Base-by-base conservation (phyloP, 2,888 invertebrate species). In the Sarcophaga subvicina region DNA sequence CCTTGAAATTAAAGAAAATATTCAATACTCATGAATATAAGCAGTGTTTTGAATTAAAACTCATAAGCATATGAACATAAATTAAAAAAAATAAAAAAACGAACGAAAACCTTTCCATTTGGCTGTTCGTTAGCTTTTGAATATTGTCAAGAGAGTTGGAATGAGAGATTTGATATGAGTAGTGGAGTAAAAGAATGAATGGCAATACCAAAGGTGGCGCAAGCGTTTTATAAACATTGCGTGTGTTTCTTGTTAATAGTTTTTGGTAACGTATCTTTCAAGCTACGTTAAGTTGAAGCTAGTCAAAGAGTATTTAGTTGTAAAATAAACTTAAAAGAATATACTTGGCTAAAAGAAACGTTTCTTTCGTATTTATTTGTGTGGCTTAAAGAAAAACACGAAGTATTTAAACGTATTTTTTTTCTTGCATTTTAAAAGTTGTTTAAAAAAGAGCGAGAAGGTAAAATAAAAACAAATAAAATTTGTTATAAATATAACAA, bases 1-100 rank as follows among this genome's bases (percentile, higher is more conserved):
- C 87, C 84, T 87, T 87, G 84, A 87, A 87, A 87, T 71, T 45
- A 69, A 86, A 71, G 72, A 83, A 66, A 78, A 78, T 37, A 75
- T 62, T 47, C 45, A 66, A 70, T 72, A 67, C 27, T 54, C 12
- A 14, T 54, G 54, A 54, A 54, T 54, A 54, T 5, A 54, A 54
- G 27, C 14, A 37, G 12, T 66, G 17, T 54, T 54, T 54, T 54
- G 54, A 54, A 14, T 54, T 54, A 54, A 54, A 66, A 37, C 20
- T 20, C 54, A 67, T 77, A 63, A 75, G 79, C 37, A 75, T 73
- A 64, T 62, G 45, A 54, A 60, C 22, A 22, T 27, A 70, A 71
- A 27, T 20, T 47, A 11, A n/a, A 25, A 59, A 27, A 37, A 8
- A 71, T n/a, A 59, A 45, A 66, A 72, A 78, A 60, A 27, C 12